These are phyloP conservation scores for Erinaceus europaeus DNA, from an alignment of 2,113 vertebrate species.

Conservation along the genomic window DNA sequence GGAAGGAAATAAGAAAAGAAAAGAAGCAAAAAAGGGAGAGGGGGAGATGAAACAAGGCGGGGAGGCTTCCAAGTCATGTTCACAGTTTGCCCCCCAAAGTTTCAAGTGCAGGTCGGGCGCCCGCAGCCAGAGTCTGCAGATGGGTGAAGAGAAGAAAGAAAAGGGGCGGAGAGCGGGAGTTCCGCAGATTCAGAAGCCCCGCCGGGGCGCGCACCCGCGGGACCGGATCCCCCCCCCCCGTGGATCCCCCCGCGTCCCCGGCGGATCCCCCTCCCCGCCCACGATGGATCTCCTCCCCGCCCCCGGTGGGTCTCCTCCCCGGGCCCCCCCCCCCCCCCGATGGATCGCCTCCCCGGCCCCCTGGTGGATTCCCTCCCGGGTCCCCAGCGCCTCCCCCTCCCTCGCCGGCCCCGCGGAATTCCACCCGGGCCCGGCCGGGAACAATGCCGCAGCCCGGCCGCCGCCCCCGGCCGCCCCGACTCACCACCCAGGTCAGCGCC, in stretches of 20 bases:
- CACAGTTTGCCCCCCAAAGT: conserved; percentile 19
- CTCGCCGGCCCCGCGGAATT: not conserved
- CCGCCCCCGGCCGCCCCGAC: conserved; percentile 31
- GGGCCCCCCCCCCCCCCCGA: not conserved
- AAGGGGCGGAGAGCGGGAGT: not conserved
- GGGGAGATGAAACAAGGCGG: no score
- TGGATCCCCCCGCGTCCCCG: no score
- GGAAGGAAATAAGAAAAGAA: no score
- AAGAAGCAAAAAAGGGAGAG: no score
- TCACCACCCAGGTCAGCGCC: conserved; percentile 79
- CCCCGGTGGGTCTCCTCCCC: no score
- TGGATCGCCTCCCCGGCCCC: no score
- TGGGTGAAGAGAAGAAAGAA: not conserved
- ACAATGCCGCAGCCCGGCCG: conserved; percentile 45
- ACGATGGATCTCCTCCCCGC: no score
- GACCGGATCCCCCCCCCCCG: not conserved
- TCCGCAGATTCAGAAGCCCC: not conserved
- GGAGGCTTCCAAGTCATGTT: no score
- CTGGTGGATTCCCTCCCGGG: not conserved
- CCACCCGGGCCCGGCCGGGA: not conserved
- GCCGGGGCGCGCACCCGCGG: not conserved
- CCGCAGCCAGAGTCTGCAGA: not conserved
- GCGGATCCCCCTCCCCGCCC: no score
- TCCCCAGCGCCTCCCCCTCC: not conserved
- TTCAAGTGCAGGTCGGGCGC: not conserved